Evolutionary conservation across 2,113 vertebrate genomes (phyloP).

Genomic region (Saccopteryx bilineata): DNA sequence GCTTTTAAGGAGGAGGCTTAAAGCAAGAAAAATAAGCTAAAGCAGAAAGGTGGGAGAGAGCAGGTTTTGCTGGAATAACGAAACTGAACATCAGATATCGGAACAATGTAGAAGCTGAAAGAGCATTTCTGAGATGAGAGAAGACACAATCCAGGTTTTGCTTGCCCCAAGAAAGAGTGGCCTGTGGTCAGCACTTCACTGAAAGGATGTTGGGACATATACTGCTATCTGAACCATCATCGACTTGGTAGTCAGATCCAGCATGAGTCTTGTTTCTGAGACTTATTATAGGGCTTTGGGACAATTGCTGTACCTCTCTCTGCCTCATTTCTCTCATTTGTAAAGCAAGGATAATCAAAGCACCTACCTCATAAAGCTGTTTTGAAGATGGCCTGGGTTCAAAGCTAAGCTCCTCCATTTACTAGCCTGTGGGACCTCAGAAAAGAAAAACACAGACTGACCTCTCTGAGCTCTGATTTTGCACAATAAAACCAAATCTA

Average conservation of each 20-base stretch:
- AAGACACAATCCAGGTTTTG: background rate
- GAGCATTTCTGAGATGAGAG: conserved; percentile 18
- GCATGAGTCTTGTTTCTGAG: background rate
- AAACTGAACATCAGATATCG: conserved; percentile 33
- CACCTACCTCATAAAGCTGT: background rate
- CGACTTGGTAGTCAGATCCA: background rate
- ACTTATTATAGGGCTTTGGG: background rate
- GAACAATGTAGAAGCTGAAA: background rate
- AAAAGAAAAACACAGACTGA: background rate
- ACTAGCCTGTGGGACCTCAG: background rate
- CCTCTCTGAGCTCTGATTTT: background rate
- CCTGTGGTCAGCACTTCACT: background rate
- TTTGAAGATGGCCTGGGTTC: background rate
- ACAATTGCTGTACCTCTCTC: background rate
- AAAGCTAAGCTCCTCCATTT: background rate
- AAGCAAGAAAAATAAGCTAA: conserved; percentile 29
- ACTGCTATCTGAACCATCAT: background rate
- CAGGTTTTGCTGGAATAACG: background rate
- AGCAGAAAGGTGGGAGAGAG: background rate
- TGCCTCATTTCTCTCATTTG: background rate
- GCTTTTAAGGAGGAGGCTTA: conserved; percentile 26
- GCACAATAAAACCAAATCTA: background rate
- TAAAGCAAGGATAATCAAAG: background rate
- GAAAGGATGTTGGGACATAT: background rate
- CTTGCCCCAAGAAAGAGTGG: background rate